A percentile compares a stretch with the other conserved stretches of the same genome.
Evolutionary conservation across 2,888 invertebrate species (phyloP).

Genomic region (Alitta virens): DNA sequence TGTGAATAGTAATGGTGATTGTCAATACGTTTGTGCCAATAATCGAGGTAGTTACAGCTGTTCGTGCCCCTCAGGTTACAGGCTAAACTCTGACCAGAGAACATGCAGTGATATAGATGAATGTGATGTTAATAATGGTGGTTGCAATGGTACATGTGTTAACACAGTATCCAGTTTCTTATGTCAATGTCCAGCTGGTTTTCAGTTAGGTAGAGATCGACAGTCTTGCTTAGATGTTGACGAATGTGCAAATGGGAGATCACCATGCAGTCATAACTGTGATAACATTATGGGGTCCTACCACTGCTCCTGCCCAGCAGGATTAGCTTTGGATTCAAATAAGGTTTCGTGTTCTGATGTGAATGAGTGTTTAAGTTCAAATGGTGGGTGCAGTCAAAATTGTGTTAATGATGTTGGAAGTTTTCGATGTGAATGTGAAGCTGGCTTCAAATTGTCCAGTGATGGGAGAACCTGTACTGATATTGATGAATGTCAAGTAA

Average conservation of each 20-base stretch:
- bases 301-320: not conserved
- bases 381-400: not conserved
- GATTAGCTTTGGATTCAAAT: not conserved
- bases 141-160: not conserved
- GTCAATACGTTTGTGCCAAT: no score
- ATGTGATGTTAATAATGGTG: not conserved
- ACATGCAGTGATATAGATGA: not conserved
- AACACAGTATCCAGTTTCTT: not conserved
- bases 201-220: not conserved
- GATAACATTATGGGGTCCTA: not conserved
- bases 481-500: not conserved
- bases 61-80: no score
- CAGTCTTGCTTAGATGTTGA: not conserved
- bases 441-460: not conserved
- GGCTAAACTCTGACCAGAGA: no score
- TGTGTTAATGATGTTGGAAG: not conserved
- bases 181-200: not conserved
- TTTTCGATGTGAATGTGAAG: not conserved
- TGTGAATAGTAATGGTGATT: no score
- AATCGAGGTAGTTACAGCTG: no score
- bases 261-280: not conserved
- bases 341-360: not conserved
- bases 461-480: not conserved
- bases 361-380: not conserved
- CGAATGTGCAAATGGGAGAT: not conserved